Evolutionary conservation across 2,888 invertebrate genomes (phyloP).

Genomic region (Synanthedon formicaeformis): DNA sequence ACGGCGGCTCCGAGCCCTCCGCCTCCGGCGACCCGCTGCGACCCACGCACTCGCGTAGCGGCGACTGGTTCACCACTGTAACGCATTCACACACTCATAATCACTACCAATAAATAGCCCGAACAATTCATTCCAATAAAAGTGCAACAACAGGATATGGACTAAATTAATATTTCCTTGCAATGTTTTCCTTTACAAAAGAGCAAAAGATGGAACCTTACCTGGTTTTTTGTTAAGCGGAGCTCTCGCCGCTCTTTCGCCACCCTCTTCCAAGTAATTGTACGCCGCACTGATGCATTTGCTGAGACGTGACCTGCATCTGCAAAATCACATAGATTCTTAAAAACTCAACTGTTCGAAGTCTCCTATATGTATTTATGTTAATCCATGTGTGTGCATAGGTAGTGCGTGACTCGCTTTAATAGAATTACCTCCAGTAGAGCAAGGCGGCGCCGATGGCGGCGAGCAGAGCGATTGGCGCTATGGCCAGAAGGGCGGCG

Average conservation of each 20-base stretch:
- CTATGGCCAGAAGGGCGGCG: slow-evolving; percentile 34
- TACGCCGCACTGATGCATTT: slow-evolving; percentile 65
- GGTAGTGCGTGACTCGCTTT: no score
- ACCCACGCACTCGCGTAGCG: slow-evolving; percentile 54
- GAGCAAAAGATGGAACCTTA: slow-evolving; percentile 14
- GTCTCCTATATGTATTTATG: no score
- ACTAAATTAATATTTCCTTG: slow-evolving; percentile 69
- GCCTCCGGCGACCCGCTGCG: slow-evolving; percentile 43
- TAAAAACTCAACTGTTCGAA: no score
- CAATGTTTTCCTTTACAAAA: background rate
- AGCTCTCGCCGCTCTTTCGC: slow-evolving; percentile 48
- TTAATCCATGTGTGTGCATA: no score
- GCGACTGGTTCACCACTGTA: slow-evolving; percentile 78
- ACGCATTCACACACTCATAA: no score
- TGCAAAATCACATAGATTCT: slow-evolving; percentile 8
- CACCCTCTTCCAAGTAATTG: slow-evolving; percentile 61
- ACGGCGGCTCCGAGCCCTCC: slow-evolving; percentile 5
- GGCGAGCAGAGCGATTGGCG: slow-evolving; percentile 36
- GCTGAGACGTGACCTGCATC: slow-evolving; percentile 53
- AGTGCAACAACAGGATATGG: slow-evolving; percentile 12
- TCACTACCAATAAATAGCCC: no score
- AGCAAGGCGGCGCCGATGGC: slow-evolving; percentile 36
- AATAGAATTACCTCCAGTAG: slow-evolving; percentile 38
- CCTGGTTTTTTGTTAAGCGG: slow-evolving; percentile 64
- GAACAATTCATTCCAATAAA: no score